Conservation (phyloP, 2,113 vertebrate species). For the Cyprinodon brontotheroides region DNA sequence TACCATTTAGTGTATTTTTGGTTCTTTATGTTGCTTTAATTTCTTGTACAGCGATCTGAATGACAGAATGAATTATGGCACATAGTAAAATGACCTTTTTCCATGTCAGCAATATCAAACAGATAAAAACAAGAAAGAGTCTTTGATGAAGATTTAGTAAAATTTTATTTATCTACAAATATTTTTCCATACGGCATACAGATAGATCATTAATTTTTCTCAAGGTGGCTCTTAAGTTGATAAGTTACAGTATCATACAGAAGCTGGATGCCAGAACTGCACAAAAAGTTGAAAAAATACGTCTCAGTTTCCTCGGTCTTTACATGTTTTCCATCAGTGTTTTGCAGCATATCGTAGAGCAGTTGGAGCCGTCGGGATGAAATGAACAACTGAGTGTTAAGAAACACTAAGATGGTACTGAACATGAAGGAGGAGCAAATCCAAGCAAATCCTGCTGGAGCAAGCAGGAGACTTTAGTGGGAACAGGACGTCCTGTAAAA, state of each 20-base stretch:
- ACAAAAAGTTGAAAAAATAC: conserved; percentile 78
- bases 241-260: conserved; percentile 78
- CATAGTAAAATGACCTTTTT: background rate
- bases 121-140: background rate
- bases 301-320: conserved; percentile 42
- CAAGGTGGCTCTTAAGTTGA: conserved; percentile 71
- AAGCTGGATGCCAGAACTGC: conserved; percentile 67
- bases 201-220: conserved; percentile 71
- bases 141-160: conserved; percentile 62
- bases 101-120: background rate
- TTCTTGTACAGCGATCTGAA: background rate
- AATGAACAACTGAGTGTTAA: conserved; percentile 20
- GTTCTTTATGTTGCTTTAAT: background rate
- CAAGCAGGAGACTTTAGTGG: background rate
- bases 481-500: too few species aligned
- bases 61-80: background rate
- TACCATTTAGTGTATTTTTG: too few species aligned
- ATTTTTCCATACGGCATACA: conserved; percentile 59
- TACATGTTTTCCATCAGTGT: conserved; percentile 64
- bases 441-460: conserved; percentile 1
- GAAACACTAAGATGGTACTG: background rate
- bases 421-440: conserved; percentile 6
- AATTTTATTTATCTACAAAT: conserved; percentile 75
- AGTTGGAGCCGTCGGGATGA: background rate
- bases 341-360: conserved; percentile 76